Base-by-base conservation (phyloP, 2,888 invertebrate species). In the Poecilobothrus nobilitatus region DNA sequence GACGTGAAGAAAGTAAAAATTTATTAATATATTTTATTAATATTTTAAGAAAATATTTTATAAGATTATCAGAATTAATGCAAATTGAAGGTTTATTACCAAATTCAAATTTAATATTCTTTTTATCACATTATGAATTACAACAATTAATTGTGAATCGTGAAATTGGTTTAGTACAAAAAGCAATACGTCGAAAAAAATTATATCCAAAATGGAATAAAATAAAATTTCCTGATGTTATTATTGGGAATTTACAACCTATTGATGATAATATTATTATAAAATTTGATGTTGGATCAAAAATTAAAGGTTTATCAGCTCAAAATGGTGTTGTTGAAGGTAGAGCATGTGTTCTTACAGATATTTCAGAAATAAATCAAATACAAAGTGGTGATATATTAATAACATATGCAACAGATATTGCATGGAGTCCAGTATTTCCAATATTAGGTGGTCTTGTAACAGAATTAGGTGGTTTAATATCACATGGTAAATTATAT, bases 341-440 rank as follows among this genome's bases (percentile, higher is more conserved):
- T 0, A 83, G 88, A 67, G 92, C 90, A 0, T 88, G 91, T 75
- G 91, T 94, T 3, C 86, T 92, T 15, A 85, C 83, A 18, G 84
- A 84, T 68, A 80, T 93, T 27, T 82, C 85, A 10, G 88, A 91
- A 76, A 89, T 91, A 5, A 77, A 79, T 4, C 76, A 83, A 69
- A 79, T 87, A 66, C 80, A 84, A 75, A 78, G 82, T 72, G 91
- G 91, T 1, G 93, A 94, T 76, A 85, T 94, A 71, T 82, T 94
- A 72, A 87, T 94, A 73, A 91, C 92, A 0, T 85, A 85, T 73
- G 86, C 87, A 63, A 92, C 92, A 0, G 93, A 94, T 77, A 89
- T 93, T 72, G 92, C 91, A 1, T 94, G 93, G 93, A 89, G 90
- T 2, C 92, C 92, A 0, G 92, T 92, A 81, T 94, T 93, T 79